These are phyloP conservation scores for Scomber japonicus DNA, from an alignment of 2,113 vertebrate genomes.

Conservation along the genomic window DNA sequence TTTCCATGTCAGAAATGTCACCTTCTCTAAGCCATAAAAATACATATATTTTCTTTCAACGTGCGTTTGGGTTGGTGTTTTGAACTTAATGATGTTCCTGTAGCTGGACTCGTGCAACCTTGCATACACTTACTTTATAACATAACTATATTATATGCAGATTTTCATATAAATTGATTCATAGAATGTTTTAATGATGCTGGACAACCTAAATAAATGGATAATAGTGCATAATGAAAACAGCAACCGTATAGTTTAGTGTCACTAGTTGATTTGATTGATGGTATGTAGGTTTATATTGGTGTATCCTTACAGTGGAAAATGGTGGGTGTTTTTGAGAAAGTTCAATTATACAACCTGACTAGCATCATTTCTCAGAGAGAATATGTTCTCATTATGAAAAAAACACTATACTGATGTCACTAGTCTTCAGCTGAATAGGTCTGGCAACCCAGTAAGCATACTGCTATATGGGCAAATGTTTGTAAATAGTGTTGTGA, in stretches of 20 bases:
- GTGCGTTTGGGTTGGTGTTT: conserved; percentile 6
- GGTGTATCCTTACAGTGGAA: not conserved
- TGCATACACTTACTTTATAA: not conserved
- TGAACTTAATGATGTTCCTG: not conserved
- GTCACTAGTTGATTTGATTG: not conserved
- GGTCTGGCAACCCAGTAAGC: not conserved
- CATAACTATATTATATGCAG: not conserved
- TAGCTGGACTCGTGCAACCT: not conserved
- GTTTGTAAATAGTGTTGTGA: conserved; percentile 21
- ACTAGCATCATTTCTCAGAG: conserved; percentile 2
- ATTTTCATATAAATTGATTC: not conserved
- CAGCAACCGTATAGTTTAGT: not conserved
- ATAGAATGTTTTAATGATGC: not conserved
- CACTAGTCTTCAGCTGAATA: not conserved
- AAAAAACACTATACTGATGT: conserved; percentile 7
- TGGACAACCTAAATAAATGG: not conserved
- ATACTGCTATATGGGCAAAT: not conserved
- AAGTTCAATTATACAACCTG: conserved; percentile 23
- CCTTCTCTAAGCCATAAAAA: conserved; percentile 13
- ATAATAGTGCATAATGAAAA: not conserved
- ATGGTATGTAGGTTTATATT: conserved; percentile 14
- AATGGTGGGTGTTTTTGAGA: conserved; percentile 6
- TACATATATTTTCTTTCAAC: not conserved
- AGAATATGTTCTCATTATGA: conserved; percentile 9
- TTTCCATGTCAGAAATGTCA: conserved; percentile 25